phyloP scores from a whole-genome alignment of 2,888 invertebrate species.

The Platycnemis pennipes region DNA sequence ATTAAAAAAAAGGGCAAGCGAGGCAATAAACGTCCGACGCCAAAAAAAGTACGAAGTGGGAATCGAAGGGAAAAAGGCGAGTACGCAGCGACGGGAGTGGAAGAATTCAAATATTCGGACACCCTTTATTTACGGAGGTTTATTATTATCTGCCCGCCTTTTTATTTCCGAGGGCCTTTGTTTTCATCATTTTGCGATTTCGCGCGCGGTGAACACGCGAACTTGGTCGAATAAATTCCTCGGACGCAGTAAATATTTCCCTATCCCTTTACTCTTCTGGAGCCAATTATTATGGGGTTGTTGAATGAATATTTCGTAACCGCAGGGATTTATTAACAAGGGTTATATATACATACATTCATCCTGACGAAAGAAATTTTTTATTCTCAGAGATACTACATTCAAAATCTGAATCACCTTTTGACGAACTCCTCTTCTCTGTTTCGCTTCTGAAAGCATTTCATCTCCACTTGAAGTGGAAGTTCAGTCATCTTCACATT shows the following conservation, averaged over 20 bases:
- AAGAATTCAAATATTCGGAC: not conserved
- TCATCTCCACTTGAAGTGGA: too few relatives aligned
- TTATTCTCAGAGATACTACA: too few relatives aligned
- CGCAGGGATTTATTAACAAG: not conserved
- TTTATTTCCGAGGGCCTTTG: not conserved
- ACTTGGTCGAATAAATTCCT: not conserved
- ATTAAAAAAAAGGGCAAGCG: not conserved
- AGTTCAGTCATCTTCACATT: too few relatives aligned
- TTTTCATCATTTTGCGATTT: not conserved
- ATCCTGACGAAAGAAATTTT: too few relatives aligned
- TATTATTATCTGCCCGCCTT: not conserved
- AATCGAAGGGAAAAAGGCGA: not conserved
- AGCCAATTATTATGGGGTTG: not conserved
- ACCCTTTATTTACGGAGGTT: not conserved
- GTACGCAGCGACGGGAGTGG: not conserved
- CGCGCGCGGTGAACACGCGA: not conserved
- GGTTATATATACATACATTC: too few relatives aligned
- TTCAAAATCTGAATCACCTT: too few relatives aligned
- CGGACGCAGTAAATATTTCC: not conserved
- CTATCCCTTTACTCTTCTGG: not conserved
- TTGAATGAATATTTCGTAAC: not conserved
- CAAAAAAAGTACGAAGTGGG: not conserved
- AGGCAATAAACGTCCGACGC: not conserved
- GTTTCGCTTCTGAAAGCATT: too few relatives aligned
- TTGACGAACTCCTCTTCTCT: too few relatives aligned